These are phyloP conservation scores for Oreonectes daqikongensis DNA, from an alignment of 2,797 vertebrate species.

Conservation along the genomic window DNA sequence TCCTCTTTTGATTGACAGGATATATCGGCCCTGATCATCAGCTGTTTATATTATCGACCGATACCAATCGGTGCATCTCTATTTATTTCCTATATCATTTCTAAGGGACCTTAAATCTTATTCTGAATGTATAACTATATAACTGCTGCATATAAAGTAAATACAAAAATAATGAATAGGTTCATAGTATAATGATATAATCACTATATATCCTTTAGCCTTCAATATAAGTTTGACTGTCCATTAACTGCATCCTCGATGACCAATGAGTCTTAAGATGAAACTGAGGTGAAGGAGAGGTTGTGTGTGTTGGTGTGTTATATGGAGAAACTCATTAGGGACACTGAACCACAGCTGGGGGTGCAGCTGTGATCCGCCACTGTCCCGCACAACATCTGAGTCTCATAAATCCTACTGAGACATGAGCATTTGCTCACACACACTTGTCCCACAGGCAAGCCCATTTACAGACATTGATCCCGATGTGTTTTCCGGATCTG, in stretches of 20 bases:
- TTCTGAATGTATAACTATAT: too few relatives aligned
- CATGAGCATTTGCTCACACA: constrained; percentile 10
- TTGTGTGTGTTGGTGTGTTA: constrained; percentile 20
- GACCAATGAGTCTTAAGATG: not conserved
- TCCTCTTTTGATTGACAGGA: too few relatives aligned
- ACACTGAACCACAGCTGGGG: constrained; percentile 22
- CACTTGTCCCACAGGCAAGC: not conserved
- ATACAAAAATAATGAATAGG: not conserved
- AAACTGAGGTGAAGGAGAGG: constrained; percentile 16
- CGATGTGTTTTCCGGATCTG: not conserved
- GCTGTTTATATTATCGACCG: too few relatives aligned
- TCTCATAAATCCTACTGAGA: constrained; percentile 36
- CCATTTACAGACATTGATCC: constrained; percentile 15
- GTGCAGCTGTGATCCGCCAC: constrained; percentile 46
- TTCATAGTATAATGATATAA: not conserved
- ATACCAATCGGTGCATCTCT: too few relatives aligned
- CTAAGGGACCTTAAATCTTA: too few relatives aligned
- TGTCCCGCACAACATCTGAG: constrained; percentile 32
- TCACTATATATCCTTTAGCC: not conserved
- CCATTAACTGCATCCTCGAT: not conserved
- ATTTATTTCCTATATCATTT: too few relatives aligned
- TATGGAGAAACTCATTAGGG: constrained; percentile 3
- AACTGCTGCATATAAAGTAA: not conserved
- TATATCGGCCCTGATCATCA: too few relatives aligned
- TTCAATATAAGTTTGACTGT: not conserved